Conservation (phyloP, 35 echinoderm and acorn worm species). For the Anneissia japonica region DNA sequence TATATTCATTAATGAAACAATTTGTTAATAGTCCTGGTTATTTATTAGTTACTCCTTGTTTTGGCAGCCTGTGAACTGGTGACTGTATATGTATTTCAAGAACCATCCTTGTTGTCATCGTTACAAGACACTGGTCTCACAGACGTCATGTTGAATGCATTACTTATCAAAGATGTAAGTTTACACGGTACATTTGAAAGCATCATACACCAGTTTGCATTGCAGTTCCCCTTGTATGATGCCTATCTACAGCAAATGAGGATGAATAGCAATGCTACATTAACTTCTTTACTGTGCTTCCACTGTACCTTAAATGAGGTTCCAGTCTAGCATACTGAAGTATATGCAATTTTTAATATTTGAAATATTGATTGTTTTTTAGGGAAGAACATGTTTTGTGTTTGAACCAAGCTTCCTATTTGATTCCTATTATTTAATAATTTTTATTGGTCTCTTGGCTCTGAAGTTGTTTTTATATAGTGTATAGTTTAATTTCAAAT, state of each 20-base stretch:
- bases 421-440: neutral
- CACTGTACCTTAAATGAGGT: neutral
- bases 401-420: too few species aligned
- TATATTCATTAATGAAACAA: too few species aligned
- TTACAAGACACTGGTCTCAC: constrained; percentile 97
- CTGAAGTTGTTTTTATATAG: neutral
- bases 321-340: neutral
- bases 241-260: neutral
- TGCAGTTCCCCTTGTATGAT: neutral
- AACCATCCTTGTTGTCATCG: constrained; percentile 86
- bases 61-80: constrained; percentile 92
- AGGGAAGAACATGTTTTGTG: too few species aligned
- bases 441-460: neutral
- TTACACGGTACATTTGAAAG: neutral
- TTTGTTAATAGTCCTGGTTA: neutral
- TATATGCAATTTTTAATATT: neutral
- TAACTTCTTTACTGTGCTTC: neutral
- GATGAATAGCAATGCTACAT: constrained; percentile 29
- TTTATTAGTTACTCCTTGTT: neutral
- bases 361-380: too few species aligned
- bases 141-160: constrained; percentile 98
- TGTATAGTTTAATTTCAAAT: neutral
- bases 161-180: constrained; percentile 99
- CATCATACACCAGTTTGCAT: neutral
- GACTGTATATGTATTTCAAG: constrained; percentile 99